Evolutionary conservation across 2,113 vertebrate genomes (phyloP).

Genomic region (Ceyx melanurus): DNA sequence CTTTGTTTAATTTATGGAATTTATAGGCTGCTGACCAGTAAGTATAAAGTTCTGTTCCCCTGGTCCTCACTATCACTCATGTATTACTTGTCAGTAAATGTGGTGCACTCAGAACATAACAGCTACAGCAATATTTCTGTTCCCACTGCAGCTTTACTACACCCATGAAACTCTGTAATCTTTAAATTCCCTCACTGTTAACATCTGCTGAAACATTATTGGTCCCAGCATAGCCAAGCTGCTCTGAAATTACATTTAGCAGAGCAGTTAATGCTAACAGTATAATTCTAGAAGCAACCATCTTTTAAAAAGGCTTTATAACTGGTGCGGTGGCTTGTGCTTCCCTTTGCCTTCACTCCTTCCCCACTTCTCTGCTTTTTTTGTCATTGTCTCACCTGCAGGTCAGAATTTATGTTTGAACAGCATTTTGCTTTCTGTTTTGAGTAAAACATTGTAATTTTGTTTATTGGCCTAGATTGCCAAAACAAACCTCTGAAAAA

Average conservation of each 20-base stretch:
- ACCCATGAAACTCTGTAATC: slow-evolving; percentile 90
- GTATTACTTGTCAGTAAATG: slow-evolving; percentile 82
- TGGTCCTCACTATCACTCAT: slow-evolving; percentile 79
- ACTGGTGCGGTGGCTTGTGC: not conserved
- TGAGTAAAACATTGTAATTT: not conserved
- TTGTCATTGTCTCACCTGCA: not conserved
- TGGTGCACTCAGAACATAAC: slow-evolving; percentile 84
- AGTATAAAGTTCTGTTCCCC: slow-evolving; percentile 82
- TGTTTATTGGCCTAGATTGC: not conserved
- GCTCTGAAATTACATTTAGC: slow-evolving; percentile 85
- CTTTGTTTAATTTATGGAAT: slow-evolving; percentile 83
- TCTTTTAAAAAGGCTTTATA: slow-evolving; percentile 75
- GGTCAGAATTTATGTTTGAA: not conserved
- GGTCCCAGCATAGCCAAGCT: slow-evolving; percentile 88
- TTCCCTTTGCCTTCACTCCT: slow-evolving; percentile 11
- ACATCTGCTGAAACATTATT: slow-evolving; percentile 98
- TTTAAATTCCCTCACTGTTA: slow-evolving; percentile 97
- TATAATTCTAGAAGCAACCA: slow-evolving; percentile 77
- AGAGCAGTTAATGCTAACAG: slow-evolving; percentile 82
- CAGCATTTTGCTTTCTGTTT: not conserved
- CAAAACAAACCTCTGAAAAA: slow-evolving; percentile 14
- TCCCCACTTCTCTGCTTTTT: not conserved
- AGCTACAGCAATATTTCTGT: slow-evolving; percentile 84
- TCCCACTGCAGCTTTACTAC: slow-evolving; percentile 94
- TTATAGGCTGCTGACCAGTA: slow-evolving; percentile 85